Conservation (phyloP, 1,140 invertebrate genomes). For the Drosophila nasuta region DNA sequence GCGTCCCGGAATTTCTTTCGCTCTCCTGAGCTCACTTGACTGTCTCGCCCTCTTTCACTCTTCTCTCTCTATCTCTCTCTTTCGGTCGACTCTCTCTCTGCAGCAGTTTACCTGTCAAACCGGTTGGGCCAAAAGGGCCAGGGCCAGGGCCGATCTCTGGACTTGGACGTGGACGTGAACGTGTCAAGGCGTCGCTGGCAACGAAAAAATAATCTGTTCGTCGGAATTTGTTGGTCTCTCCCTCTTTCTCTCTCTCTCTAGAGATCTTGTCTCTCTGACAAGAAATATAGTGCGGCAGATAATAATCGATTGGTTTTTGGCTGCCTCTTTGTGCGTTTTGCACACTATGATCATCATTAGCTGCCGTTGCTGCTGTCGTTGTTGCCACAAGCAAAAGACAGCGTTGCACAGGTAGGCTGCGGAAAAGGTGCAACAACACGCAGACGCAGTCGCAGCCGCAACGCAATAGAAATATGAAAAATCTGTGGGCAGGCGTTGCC, state of each 20-base stretch:
- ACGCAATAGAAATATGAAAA: constrained; percentile 51
- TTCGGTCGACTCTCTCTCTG: not conserved
- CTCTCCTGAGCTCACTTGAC: not conserved
- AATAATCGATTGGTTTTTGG: constrained; percentile 81
- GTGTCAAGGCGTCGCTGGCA: constrained; percentile 69
- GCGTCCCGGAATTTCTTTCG: constrained; percentile 36
- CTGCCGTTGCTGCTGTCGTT: constrained; percentile 45
- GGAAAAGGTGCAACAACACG: constrained; percentile 56
- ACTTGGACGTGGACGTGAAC: constrained; percentile 40
- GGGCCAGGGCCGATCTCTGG: constrained; percentile 39
- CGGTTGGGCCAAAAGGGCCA: constrained; percentile 74
- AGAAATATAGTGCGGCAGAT: constrained; percentile 74
- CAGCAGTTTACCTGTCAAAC: constrained; percentile 68
- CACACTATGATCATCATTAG: constrained; percentile 81
- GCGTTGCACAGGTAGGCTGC: constrained; percentile 36
- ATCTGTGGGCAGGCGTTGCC: constrained; percentile 53
- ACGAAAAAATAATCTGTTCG: constrained; percentile 76
- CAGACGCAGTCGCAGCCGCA: not conserved
- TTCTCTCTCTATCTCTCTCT: not conserved
- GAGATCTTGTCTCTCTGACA: not conserved
- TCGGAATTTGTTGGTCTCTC: constrained; percentile 54
- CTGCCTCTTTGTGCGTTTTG: constrained; percentile 66
- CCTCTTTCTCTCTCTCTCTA: constrained; percentile 9
- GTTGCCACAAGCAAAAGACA: constrained; percentile 43
- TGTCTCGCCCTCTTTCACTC: not conserved